Conservation (phyloP, 2,797 vertebrate genomes). For the Borostomias antarcticus region DNA sequence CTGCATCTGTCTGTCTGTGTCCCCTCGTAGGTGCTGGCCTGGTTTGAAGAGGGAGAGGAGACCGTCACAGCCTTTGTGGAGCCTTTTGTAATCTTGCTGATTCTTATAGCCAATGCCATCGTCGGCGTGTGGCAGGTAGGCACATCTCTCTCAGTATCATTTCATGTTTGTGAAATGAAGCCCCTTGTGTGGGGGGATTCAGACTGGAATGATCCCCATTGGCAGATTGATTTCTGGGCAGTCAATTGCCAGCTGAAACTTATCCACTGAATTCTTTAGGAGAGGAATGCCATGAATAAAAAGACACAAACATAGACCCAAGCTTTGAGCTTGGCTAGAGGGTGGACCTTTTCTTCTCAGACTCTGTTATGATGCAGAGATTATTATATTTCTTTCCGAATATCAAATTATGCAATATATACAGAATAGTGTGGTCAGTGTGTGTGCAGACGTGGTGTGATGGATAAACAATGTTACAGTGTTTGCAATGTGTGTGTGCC, state of each 20-base stretch:
- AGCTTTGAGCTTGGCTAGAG: background rate
- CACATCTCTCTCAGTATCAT: too few species aligned
- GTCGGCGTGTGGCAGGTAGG: constrained; percentile 99
- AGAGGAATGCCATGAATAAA: background rate
- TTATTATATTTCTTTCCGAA: background rate
- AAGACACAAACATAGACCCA: background rate
- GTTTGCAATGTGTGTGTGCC: too few species aligned
- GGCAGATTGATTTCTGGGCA: background rate
- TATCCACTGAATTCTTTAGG: background rate
- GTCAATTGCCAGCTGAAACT: background rate
- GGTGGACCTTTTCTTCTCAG: background rate
- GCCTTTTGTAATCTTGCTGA: constrained; percentile 97
- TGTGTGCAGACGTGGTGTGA: too few species aligned
- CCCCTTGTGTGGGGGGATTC: too few species aligned
- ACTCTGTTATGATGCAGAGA: background rate
- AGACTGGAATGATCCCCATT: background rate
- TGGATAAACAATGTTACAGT: too few species aligned
- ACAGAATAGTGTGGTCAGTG: too few species aligned
- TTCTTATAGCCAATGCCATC: constrained; percentile 98
- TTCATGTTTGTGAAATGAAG: too few species aligned
- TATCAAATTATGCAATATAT: too few species aligned
- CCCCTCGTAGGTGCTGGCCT: constrained; percentile 88
- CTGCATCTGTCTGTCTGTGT: constrained; percentile 14
- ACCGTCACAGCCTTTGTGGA: constrained; percentile 98
- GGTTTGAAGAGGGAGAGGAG: constrained; percentile 99